Evolutionary conservation across 2,113 vertebrate genomes (phyloP).

Genomic region (Cryptotis parvus): DNA sequence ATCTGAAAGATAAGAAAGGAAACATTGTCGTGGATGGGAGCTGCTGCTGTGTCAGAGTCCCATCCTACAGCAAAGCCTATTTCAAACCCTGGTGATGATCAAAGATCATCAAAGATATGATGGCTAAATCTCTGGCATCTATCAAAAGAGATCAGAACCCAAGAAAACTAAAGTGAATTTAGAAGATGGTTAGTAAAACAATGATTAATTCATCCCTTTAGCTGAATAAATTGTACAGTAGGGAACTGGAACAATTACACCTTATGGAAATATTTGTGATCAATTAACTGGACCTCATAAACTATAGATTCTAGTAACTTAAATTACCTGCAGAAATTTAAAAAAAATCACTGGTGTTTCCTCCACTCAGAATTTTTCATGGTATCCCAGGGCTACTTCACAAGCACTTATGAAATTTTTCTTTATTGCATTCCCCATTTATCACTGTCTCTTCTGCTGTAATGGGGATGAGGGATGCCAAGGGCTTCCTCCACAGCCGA

Average conservation of each 20-base stretch:
- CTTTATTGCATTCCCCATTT: neutral
- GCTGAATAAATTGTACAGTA: neutral
- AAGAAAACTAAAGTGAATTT: too few species aligned
- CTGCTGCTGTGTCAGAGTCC: too few species aligned
- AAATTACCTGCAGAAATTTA: neutral
- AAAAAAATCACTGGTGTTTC: neutral
- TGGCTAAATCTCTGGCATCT: neutral
- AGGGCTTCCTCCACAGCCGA: too few species aligned
- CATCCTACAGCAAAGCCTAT: too few species aligned
- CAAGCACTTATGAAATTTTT: neutral
- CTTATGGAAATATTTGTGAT: neutral
- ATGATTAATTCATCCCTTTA: neutral
- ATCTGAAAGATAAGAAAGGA: slow-evolving; percentile 96
- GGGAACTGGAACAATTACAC: neutral
- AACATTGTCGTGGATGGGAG: slow-evolving; percentile 93
- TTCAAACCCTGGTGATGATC: too few species aligned
- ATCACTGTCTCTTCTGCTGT: too few species aligned
- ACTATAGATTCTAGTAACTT: neutral
- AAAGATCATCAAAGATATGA: neutral
- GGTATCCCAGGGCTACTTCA: neutral
- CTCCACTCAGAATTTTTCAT: neutral
- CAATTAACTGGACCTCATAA: neutral
- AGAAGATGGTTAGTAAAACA: too few species aligned
- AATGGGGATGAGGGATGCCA: too few species aligned
- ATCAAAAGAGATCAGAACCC: too few species aligned